These are phyloP conservation scores for Chesias legatella DNA, from an alignment of 2,888 invertebrate species.

Conservation along the genomic window DNA sequence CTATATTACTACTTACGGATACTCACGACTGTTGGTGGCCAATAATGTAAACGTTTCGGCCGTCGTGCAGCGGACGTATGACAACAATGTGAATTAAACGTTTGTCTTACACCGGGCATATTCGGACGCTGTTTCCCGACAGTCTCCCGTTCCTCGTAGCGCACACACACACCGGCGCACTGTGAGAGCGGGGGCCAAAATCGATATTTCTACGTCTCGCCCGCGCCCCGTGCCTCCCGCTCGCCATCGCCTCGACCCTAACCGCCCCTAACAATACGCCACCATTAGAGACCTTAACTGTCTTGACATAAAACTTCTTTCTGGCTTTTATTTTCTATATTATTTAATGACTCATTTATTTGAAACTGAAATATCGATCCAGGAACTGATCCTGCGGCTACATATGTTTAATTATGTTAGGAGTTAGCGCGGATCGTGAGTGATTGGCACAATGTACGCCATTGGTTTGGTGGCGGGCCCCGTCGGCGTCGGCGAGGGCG, in stretches of 20 bases:
- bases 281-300: conserved; percentile 69
- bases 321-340: conserved; percentile 1
- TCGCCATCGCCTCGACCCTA: conserved; percentile 65
- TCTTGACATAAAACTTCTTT: conserved; percentile 57
- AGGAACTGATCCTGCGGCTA: too few relatives aligned
- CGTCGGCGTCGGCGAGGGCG: conserved; percentile 38
- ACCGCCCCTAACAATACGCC: conserved; percentile 70
- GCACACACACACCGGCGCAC: conserved; percentile 76
- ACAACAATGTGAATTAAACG: conserved; percentile 52
- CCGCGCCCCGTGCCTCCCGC: conserved; percentile 57
- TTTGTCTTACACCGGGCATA: conserved; percentile 50
- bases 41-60: conserved; percentile 28
- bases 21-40: background rate
- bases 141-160: conserved; percentile 57
- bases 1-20: too few relatives aligned
- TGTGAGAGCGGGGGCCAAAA: conserved; percentile 75
- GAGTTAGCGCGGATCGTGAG: conserved; percentile 42
- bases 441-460: conserved; percentile 42
- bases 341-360: conserved; percentile 27
- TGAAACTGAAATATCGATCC: too few relatives aligned
- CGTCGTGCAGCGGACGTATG: conserved; percentile 42
- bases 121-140: conserved; percentile 51
- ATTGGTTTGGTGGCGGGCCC: conserved; percentile 24
- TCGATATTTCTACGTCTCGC: conserved; percentile 77
- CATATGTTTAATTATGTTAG: conserved; percentile 1